These are phyloP conservation scores for Euproctis similis DNA, from an alignment of 2,888 invertebrate species.

Conservation along the genomic window DNA sequence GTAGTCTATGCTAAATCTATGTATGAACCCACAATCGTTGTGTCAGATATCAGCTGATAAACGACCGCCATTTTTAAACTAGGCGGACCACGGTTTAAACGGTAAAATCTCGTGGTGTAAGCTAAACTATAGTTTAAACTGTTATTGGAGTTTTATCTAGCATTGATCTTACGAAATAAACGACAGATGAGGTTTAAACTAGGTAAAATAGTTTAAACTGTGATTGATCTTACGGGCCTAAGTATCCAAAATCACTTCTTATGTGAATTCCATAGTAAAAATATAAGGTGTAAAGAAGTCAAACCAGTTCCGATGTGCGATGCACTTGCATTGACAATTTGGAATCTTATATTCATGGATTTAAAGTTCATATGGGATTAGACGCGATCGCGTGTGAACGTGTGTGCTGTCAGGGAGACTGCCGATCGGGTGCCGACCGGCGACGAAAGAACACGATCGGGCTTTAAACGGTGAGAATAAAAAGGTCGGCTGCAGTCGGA, in stretches of 20 bases:
- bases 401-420: slow-evolving; percentile 53
- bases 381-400: slow-evolving; percentile 47
- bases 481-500: slow-evolving; percentile 77
- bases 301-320: slow-evolving; percentile 67
- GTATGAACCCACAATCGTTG: too few species aligned
- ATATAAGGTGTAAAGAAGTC: slow-evolving; percentile 65
- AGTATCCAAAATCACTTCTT: slow-evolving; percentile 40
- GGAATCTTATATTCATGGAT: slow-evolving; percentile 81
- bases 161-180: too few species aligned
- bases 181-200: too few species aligned
- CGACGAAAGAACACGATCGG: slow-evolving; percentile 55
- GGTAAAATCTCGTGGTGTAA: too few species aligned
- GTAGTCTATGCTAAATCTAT: too few species aligned
- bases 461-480: slow-evolving; percentile 54
- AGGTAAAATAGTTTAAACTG: too few species aligned
- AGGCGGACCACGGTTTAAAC: too few species aligned
- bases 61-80: too few species aligned
- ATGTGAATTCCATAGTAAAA: slow-evolving; percentile 47
- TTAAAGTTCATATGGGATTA: slow-evolving; percentile 67
- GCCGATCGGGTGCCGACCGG: slow-evolving; percentile 60
- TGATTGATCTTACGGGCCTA: slow-evolving; percentile 26
- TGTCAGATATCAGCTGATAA: too few species aligned
- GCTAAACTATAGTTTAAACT: too few species aligned
- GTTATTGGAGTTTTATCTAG: too few species aligned
- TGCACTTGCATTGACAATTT: slow-evolving; percentile 82